A percentile compares a stretch with the other conserved stretches of the same genome.
phyloP scores from a whole-genome alignment of 2,888 invertebrate genomes.

The Troides helena region DNA sequence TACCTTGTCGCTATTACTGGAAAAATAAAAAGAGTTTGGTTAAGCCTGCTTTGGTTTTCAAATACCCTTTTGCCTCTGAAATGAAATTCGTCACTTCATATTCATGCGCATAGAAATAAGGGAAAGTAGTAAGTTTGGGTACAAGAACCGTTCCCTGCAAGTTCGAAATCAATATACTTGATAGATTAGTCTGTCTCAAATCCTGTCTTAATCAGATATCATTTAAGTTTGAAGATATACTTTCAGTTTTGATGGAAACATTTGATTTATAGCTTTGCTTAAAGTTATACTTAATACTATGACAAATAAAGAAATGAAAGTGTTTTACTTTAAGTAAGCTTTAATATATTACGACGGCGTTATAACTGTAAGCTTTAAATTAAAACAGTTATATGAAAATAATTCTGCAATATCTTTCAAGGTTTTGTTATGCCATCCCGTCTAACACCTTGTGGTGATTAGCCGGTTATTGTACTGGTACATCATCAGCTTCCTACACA shows the following conservation, averaged over 20 bases:
- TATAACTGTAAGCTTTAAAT: not conserved
- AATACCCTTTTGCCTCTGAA: conserved; percentile 15
- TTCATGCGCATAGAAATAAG: conserved; percentile 28
- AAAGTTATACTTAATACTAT: no score
- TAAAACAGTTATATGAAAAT: not conserved
- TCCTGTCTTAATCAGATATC: not conserved
- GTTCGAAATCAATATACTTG: not conserved
- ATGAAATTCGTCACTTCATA: conserved; percentile 25
- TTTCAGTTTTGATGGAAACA: no score
- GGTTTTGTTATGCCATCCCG: not conserved
- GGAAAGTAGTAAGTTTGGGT: conserved; percentile 16
- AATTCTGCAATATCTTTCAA: not conserved
- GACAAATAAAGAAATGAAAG: no score
- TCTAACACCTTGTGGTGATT: not conserved
- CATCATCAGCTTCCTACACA: no score
- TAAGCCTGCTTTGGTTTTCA: conserved; percentile 24
- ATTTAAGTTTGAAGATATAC: not conserved
- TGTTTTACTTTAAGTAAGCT: no score
- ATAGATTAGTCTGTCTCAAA: not conserved
- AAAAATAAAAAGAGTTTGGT: conserved; percentile 6
- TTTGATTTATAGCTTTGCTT: no score
- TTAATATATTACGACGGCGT: no score
- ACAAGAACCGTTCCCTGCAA: not conserved
- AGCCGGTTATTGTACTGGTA: not conserved
- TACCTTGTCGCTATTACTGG: not conserved